Conservation (phyloP, 2,113 vertebrate genomes). For the Mungos mungo region DNA sequence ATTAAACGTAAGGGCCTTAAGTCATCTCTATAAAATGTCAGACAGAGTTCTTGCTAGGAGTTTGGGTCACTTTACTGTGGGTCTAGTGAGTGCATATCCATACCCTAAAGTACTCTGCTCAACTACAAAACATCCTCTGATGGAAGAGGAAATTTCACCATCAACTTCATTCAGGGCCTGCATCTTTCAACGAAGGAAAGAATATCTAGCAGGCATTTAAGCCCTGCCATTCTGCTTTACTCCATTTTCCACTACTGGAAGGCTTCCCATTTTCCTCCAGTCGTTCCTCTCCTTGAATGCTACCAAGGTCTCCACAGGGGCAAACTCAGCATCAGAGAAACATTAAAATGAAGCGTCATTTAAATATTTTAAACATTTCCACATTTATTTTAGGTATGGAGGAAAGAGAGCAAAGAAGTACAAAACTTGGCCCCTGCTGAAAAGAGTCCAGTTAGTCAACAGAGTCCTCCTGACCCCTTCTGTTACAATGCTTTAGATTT, state of each 20-base stretch:
- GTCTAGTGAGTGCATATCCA: background rate
- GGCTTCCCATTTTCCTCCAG: background rate
- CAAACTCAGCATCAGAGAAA: background rate
- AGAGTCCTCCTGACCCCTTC: background rate
- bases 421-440: background rate
- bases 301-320: background rate
- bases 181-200: background rate
- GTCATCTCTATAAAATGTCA: background rate
- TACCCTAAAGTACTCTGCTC: background rate
- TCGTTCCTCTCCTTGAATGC: background rate
- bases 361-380: constrained; percentile 1
- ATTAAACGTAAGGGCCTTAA: background rate
- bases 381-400: background rate
- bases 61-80: background rate
- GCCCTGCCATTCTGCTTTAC: background rate
- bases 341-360: background rate
- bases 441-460: background rate
- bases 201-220: background rate
- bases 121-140: background rate
- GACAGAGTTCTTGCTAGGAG: background rate
- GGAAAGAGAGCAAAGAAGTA: background rate
- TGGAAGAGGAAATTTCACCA: background rate
- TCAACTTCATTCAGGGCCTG: background rate
- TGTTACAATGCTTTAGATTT: background rate
- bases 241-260: background rate